phyloP scores from a whole-genome alignment of 2,113 vertebrate genomes.

The Mormyrus lacerda region DNA sequence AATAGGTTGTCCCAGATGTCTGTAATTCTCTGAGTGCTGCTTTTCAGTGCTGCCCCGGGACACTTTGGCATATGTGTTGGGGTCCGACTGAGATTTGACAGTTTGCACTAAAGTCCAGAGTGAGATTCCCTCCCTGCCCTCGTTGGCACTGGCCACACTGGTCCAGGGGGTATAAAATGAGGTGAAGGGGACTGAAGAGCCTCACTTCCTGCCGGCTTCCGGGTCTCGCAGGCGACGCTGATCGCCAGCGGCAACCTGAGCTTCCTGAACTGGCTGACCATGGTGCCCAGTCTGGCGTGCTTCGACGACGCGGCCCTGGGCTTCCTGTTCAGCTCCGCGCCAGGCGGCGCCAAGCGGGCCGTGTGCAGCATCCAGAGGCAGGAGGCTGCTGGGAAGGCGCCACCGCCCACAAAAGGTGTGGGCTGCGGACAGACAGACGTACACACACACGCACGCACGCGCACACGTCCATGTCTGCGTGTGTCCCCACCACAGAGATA shows the following conservation, averaged over 20 bases:
- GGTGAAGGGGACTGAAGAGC: neutral
- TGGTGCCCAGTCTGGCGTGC: constrained; percentile 84
- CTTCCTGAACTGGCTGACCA: constrained; percentile 95
- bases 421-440: neutral
- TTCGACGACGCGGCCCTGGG: constrained; percentile 76
- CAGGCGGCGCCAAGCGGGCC: constrained; percentile 40
- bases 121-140: neutral
- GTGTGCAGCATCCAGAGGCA: constrained; percentile 53
- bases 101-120: neutral
- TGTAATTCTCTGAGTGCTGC: neutral
- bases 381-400: neutral
- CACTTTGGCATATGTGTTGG: neutral
- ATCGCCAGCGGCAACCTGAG: constrained; percentile 90
- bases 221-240: constrained; percentile 62
- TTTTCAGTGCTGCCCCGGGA: neutral
- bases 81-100: neutral
- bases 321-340: constrained; percentile 59
- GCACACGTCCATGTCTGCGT: neutral
- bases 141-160: neutral
- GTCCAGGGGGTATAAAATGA: neutral
- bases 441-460: neutral
- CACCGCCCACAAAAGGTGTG: constrained; percentile 52
- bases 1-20: neutral
- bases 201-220: neutral
- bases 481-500: neutral